Conservation (phyloP, 2,113 vertebrate genomes). For the Cheirogaleus medius region DNA sequence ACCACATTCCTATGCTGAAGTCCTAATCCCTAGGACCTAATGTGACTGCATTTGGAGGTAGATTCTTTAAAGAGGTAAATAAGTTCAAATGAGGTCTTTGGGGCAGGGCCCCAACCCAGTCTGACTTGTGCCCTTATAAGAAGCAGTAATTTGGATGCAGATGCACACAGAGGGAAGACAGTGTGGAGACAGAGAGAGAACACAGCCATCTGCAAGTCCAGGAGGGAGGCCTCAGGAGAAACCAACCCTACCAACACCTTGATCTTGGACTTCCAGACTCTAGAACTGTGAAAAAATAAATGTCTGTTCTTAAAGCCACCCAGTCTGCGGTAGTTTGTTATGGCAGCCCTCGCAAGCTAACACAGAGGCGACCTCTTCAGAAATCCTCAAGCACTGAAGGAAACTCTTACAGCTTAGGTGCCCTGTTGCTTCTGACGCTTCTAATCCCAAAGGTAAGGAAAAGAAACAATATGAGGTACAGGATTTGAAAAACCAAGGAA, state of each 20-base stretch:
- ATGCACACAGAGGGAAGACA: background rate
- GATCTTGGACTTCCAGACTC: background rate
- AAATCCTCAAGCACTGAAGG: background rate
- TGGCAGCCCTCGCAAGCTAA: background rate
- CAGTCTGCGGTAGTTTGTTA: background rate
- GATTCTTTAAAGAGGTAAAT: background rate
- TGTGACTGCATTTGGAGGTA: background rate
- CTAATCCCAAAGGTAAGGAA: background rate
- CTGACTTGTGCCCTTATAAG: background rate
- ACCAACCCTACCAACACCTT: background rate
- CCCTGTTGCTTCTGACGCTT: background rate
- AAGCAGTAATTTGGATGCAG: background rate
- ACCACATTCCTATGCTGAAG: background rate
- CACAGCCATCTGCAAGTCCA: background rate
- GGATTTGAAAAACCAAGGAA: background rate
- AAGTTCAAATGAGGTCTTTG: background rate
- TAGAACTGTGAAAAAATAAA: background rate
- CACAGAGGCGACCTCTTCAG: background rate
- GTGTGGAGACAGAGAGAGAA: background rate
- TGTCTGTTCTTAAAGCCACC: background rate
- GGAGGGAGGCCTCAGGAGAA: background rate
- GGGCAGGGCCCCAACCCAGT: background rate
- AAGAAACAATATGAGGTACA: background rate
- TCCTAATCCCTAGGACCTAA: background rate
- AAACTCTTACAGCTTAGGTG: background rate